Conservation (phyloP, 2,113 vertebrate species). For the Lichenostomus cassidix region DNA sequence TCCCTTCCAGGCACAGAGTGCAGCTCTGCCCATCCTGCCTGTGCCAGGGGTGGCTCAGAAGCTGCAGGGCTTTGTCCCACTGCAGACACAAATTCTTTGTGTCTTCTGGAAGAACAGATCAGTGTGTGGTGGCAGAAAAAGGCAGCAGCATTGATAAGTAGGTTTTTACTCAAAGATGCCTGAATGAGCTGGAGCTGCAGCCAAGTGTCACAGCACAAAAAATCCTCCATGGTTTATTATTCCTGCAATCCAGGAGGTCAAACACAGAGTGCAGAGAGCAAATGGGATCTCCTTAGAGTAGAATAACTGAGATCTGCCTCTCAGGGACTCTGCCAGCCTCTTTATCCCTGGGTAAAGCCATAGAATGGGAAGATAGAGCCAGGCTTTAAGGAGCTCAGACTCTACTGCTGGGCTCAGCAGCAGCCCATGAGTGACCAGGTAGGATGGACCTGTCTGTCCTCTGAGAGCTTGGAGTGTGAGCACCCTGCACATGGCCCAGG, state of each 20-base stretch:
- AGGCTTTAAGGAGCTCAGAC: not conserved
- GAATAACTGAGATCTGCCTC: not conserved
- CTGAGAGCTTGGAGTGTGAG: accelerated
- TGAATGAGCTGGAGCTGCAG: not conserved
- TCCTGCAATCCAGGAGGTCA: not conserved
- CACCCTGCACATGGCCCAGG: not conserved
- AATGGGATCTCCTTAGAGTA: not conserved
- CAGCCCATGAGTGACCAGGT: not conserved
- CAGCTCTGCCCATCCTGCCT: not conserved
- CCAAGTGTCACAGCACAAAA: not conserved
- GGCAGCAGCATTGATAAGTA: not conserved
- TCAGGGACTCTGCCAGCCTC: not conserved
- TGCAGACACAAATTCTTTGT: not conserved
- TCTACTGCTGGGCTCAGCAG: not conserved
- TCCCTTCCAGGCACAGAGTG: not conserved
- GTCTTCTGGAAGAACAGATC: not conserved
- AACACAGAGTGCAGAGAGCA: not conserved
- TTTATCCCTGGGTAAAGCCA: not conserved
- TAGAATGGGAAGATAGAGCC: not conserved
- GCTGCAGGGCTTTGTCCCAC: not conserved
- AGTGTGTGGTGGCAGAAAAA: not conserved
- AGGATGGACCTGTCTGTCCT: not conserved
- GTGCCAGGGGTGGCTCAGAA: not conserved
- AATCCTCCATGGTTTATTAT: not conserved
- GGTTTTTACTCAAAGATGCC: not conserved